Base-by-base conservation (phyloP, 2,888 invertebrate species). In the Volucella bombylans region DNA sequence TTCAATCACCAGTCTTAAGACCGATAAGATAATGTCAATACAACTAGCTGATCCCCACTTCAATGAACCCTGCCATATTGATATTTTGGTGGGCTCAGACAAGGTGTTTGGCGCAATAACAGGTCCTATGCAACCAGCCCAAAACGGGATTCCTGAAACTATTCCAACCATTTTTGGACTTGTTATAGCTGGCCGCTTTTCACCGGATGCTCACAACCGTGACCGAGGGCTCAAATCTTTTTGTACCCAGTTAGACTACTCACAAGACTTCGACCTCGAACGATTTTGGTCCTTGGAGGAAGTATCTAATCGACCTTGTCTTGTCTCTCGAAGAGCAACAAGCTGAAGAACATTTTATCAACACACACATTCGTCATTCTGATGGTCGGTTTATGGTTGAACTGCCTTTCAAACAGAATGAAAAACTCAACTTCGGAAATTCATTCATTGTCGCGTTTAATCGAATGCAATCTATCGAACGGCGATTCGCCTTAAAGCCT, bases 371-470 rank as follows among this genome's bases (percentile, higher is more conserved):
- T n/a, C 77, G 62, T 31, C 41, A n/a, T 38, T 10, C 50, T 45
- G 61, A 68, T 76, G 76, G 76, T 1, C 47, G 15, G 11, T 69
- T 43, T 12, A n/a, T 52, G 12, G 68, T 69, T 10, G 31, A 72
- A 47, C 14, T 68, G 31, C 54, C 62, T 14, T 61, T 59, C 9
- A 62, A 61, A 6, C 31, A 10, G 10, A 31, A 10, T 64, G 11
- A 47, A 61, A 50, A 8, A 6, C n/a, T 64, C 0, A 47, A 69
- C 9, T 69, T 69, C 15, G 47, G 39, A 69, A 38, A 69, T 54
- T 78, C 78, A 3, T 15, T 62, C 10, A 45, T n/a, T 8, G 41
- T 43, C 12, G 69, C 69, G 12, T 4, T 78, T 15, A 61, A 47
- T 1, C 54, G 62, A 1, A 39, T 71, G 11, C 31, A 71, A 4